Evolutionary conservation across 2,113 vertebrate species (phyloP), one percentile per base, ranked within the genome.

Genomic region (Coreoperca whiteheadi): DNA sequence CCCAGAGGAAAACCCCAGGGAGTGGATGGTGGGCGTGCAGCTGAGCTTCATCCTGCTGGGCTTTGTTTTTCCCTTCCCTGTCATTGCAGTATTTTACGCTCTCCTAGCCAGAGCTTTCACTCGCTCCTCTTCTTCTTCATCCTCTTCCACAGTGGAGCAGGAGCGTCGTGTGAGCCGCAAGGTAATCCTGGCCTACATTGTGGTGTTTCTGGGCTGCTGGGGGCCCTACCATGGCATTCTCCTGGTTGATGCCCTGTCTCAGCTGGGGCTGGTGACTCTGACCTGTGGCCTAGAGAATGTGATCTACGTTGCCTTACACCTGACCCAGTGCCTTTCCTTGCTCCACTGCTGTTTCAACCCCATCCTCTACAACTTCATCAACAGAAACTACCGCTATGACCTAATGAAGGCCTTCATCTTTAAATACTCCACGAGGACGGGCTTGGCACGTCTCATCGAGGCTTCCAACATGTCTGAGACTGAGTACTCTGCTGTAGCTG

Each of bases 341-440:
- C 95, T 97, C 67, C 98, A 99, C 93, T 99, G 98, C 94, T 99
- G 98, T 0, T 94, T 98, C 92, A 99, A 99, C 89, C 98, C 98
- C 2, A 96, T 99, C 64, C 96, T 99, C 16, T 99, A 99, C 88
- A 98, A 97, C 92, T 98, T 99, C 93, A 96, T 99, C 80, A 93
- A 95, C 89, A 96, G 97, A 79, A 98, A 97, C 94, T 98, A 98
- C 91, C 95, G 97, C 91, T 98, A 99, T 0, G 97, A 99, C 95
- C 96, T 99, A 83, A 98, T 98, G 97, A 99, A 99, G 87, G 97
- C 97, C 39, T 97, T 99, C 84, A 98, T 98, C 91, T 99, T 99
- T 85, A 99, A 97, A 91, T 99, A 99, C 94, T 99, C 97, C 0
- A 97, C 96, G 43, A 96, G 97, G 71, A 98, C 97, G 0, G 97